A percentile compares a stretch with the other conserved stretches of the same genome.
phyloP scores from a whole-genome alignment of 2,113 vertebrate species.

The Verasper variegatus region DNA sequence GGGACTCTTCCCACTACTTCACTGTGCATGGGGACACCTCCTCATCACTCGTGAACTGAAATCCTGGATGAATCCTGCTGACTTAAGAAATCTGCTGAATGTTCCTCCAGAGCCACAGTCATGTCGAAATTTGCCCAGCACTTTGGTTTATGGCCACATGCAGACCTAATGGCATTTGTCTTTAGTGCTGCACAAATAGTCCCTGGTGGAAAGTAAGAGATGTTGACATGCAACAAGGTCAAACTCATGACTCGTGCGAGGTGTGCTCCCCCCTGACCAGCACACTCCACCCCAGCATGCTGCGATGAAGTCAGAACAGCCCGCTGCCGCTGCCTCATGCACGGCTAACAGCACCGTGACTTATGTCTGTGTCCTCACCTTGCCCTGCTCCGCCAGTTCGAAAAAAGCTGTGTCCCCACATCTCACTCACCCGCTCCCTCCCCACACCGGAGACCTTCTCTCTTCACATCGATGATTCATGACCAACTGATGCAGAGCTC shows the following conservation, averaged over 20 bases:
- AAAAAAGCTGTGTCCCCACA: conserved; percentile 31
- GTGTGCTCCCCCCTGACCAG: background rate
- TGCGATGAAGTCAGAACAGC: conserved; percentile 25
- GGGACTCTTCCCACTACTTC: too few species aligned
- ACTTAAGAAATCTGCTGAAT: background rate
- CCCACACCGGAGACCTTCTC: background rate
- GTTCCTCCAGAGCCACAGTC: background rate
- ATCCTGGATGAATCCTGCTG: background rate
- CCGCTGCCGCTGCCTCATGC: conserved; percentile 17
- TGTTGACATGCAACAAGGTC: conserved; percentile 28
- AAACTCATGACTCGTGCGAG: conserved; percentile 1
- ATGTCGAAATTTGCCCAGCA: background rate
- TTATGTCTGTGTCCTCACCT: conserved; percentile 52
- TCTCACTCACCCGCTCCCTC: conserved; percentile 20
- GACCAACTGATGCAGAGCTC: conserved; percentile 34
- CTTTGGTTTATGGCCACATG: background rate
- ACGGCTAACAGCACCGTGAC: conserved; percentile 38
- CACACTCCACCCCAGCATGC: conserved; percentile 13
- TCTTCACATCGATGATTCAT: conserved; percentile 50
- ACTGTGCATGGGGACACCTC: too few species aligned
- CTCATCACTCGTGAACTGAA: too few species aligned
- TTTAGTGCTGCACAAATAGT: too few species aligned
- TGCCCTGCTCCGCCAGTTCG: conserved; percentile 33
- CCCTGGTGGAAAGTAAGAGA: background rate
- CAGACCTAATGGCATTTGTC: background rate